Base-by-base conservation (phyloP, 2,113 vertebrate genomes). In the Rutilus rutilus region DNA sequence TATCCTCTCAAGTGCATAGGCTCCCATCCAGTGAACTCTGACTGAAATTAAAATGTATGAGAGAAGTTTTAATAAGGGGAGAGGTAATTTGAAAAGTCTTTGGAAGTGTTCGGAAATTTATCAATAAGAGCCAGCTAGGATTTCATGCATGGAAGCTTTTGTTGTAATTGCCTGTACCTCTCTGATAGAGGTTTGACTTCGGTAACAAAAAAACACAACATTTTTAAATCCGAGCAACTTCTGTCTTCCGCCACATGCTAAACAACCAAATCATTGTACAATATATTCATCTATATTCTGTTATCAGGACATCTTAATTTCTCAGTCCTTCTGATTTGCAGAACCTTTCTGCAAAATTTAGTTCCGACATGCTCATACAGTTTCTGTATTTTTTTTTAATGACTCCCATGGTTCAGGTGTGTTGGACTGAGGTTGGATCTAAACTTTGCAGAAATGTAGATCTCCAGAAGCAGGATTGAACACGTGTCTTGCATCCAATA, bases 81-180 rank as follows among this genome's bases (percentile, higher is more conserved):
- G 87, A 91, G 91, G 91, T 94, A 94, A 95, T 95, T 95, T 94
- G 91, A 95, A 95, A 95, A 94, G 93, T 94, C 93, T 94, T 93
- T 89, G 90, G 92, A 93, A 92, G 92, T 93, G 91, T 94, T 94
- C 89, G 89, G 91, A 93, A 94, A 94, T 95, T 92, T 94, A 95
- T 95, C 94, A 95, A 95, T 95, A 94, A 94, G 92, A 94, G 91
- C 89, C 94, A 95, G 94, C 91, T 93, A 91, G 94, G 92, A 95
- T 95, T 94, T 95, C 92, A 95, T 92, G 93, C 94, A 94, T 95
- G 94, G 91, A 81, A 92, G 92, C 91, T 92, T 94, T 93, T 90
- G 91, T 93, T 94, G 94, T 95, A 95, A 95, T 95, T 95, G 94
- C 93, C 94, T 95, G 93, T 92, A 93, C 92, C 92, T 92, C 88